These are phyloP conservation scores for Cariama cristata DNA, from an alignment of 2,113 vertebrate species.

Conservation along the genomic window DNA sequence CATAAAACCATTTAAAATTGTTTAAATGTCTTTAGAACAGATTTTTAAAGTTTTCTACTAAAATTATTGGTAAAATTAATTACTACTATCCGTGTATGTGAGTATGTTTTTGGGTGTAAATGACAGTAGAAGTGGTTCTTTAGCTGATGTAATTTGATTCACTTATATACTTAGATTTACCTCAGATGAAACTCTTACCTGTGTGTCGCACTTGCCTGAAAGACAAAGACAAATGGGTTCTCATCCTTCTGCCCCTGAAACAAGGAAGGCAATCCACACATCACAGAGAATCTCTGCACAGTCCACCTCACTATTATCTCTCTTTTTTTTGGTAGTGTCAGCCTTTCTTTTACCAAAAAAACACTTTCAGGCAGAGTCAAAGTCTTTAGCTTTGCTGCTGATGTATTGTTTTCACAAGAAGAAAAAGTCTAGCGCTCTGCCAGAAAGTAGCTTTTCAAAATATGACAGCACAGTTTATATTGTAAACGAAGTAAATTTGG, in stretches of 20 bases:
- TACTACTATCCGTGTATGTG: background rate
- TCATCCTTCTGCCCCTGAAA: background rate
- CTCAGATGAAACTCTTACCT: background rate
- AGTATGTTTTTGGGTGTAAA: background rate
- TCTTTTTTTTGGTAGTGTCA: background rate
- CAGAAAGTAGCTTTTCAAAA: conserved; percentile 30
- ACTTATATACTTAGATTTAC: background rate
- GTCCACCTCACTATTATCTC: background rate
- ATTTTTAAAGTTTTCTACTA: background rate
- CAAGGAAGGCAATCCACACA: background rate
- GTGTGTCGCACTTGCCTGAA: background rate
- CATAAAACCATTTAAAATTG: background rate
- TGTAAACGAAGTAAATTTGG: background rate
- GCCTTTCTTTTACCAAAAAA: background rate
- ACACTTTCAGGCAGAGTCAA: background rate
- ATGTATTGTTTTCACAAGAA: background rate
- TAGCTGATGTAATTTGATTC: background rate
- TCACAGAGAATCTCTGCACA: background rate
- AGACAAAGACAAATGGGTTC: background rate
- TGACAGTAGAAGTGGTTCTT: background rate
- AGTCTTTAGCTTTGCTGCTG: background rate
- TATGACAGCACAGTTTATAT: background rate
- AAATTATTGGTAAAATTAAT: background rate
- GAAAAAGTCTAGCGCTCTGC: background rate
- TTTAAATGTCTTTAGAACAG: background rate